These are phyloP conservation scores for Tapera naevia DNA, from an alignment of 2,797 vertebrate species.

Conservation along the genomic window DNA sequence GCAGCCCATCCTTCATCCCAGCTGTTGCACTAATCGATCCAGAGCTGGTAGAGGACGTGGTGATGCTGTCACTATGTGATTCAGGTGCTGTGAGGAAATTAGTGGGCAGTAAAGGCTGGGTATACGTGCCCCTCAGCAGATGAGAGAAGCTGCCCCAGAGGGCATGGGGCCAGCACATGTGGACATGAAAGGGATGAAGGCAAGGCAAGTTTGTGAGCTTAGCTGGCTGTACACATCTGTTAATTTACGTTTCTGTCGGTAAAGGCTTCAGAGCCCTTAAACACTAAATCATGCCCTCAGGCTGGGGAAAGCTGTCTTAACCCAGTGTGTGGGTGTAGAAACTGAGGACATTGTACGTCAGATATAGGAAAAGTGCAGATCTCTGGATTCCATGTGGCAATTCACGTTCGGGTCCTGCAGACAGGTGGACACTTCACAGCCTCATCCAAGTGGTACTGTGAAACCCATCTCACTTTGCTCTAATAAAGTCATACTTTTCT, in stretches of 20 bases:
- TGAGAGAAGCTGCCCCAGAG: background rate
- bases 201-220: background rate
- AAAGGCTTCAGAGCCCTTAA: background rate
- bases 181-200: background rate
- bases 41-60: background rate
- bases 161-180: accelerated
- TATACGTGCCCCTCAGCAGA: accelerated
- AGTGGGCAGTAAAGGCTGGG: background rate
- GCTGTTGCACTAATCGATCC: background rate
- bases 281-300: background rate
- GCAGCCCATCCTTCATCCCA: background rate
- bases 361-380: background rate
- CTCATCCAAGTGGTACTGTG: background rate
- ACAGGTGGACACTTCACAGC: background rate
- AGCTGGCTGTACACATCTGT: background rate
- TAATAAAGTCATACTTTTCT: slow-evolving; percentile 24
- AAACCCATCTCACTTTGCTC: background rate
- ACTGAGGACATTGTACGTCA: background rate
- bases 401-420: background rate
- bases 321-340: background rate
- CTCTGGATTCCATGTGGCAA: background rate
- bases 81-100: background rate
- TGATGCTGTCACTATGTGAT: background rate
- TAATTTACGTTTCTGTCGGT: background rate
- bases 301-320: background rate